phyloP scores from a whole-genome alignment of 2,113 vertebrate genomes.

The Mesembrinibis cayennensis region DNA sequence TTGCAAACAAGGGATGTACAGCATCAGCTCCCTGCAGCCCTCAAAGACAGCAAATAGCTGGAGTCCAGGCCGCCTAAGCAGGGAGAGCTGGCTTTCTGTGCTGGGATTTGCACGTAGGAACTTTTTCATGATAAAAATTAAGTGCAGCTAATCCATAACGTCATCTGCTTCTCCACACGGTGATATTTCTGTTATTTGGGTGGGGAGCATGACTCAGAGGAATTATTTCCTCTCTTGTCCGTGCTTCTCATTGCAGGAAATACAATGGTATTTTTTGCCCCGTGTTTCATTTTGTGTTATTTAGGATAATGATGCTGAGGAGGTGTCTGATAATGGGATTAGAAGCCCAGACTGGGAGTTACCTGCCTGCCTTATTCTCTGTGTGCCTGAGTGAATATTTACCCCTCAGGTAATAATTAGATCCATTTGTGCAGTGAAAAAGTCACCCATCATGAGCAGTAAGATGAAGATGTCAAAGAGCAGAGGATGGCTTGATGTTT shows the following conservation, averaged over 20 bases:
- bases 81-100: neutral
- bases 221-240: constrained; percentile 18
- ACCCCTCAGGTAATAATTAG: constrained; percentile 37
- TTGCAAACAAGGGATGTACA: neutral
- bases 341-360: constrained; percentile 39
- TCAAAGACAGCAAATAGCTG: neutral
- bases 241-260: constrained; percentile 12
- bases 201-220: constrained; percentile 48
- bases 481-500: neutral
- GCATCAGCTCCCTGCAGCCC: neutral
- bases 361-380: neutral
- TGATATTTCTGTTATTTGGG: constrained; percentile 18
- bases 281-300: neutral
- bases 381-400: constrained; percentile 1
- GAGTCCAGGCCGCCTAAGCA: neutral
- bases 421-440: neutral
- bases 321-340: constrained; percentile 49
- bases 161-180: neutral
- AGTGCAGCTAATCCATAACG: neutral
- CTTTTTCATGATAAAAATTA: neutral
- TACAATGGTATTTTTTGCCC: neutral
- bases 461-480: constrained; percentile 14
- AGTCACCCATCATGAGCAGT: neutral
- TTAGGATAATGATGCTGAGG: constrained; percentile 40
- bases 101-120: neutral